Percentiles rank a stretch among this genome's conserved stretches.
Conservation (phyloP, 2,888 invertebrate genomes). For the Stenolophus ochropezus region DNA sequence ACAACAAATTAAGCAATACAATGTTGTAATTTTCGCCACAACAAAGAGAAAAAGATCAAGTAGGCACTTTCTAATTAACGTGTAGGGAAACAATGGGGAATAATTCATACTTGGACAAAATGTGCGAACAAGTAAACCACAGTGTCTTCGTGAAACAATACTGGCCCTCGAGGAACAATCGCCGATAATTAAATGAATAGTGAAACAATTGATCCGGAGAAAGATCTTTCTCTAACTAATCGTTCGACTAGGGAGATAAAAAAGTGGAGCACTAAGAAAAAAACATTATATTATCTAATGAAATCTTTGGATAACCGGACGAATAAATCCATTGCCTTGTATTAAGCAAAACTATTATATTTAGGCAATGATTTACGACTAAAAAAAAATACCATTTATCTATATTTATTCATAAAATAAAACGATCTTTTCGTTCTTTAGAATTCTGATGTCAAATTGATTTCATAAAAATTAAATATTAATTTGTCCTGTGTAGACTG, state of each 20-base stretch:
- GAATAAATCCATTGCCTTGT: too few species aligned
- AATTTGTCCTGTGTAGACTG: too few species aligned
- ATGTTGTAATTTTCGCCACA: slow-evolving; percentile 43
- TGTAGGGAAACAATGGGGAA: slow-evolving; percentile 34
- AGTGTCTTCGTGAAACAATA: slow-evolving; percentile 16
- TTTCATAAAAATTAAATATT: too few species aligned
- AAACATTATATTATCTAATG: neutral
- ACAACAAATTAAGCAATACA: slow-evolving; percentile 43
- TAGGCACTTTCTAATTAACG: slow-evolving; percentile 50
- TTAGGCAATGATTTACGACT: too few species aligned
- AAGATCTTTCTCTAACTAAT: slow-evolving; percentile 18
- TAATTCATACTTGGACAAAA: slow-evolving; percentile 45
- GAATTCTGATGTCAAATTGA: too few species aligned
- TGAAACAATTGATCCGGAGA: neutral
- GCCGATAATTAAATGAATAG: slow-evolving; percentile 2
- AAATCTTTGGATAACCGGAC: too few species aligned
- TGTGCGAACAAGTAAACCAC: slow-evolving; percentile 41
- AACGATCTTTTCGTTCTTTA: too few species aligned
- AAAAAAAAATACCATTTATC: too few species aligned
- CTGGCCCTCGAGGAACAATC: neutral
- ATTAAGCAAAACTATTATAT: too few species aligned
- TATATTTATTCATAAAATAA: too few species aligned
- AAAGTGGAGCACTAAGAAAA: neutral
- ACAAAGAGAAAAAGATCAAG: slow-evolving; percentile 50
- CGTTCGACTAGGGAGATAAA: neutral